A percentile compares a stretch with the other conserved stretches of the same genome.
phyloP scores from a whole-genome alignment of 2,113 vertebrate genomes.

The Solea solea region DNA sequence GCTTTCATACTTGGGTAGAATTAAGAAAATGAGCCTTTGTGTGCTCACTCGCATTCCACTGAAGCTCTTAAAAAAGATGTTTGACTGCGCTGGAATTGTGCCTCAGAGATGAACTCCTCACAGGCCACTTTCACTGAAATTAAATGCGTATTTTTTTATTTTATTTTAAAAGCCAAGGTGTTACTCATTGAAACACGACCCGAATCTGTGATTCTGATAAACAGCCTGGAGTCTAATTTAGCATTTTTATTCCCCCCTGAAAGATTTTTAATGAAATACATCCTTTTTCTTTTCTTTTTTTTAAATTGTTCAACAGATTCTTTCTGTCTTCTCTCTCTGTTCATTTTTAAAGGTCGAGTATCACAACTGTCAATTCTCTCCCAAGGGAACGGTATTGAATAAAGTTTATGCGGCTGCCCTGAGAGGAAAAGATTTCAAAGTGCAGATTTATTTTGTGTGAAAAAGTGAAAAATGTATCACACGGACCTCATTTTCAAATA shows the following conservation, averaged over 20 bases:
- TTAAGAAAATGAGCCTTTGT: constrained; percentile 3
- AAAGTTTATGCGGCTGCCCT: constrained; percentile 15
- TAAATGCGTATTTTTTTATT: constrained; percentile 2
- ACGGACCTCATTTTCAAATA: neutral
- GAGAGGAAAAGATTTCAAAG: constrained; percentile 25
- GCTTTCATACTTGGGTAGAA: constrained; percentile 9
- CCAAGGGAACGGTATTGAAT: constrained; percentile 44
- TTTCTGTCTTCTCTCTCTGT: neutral
- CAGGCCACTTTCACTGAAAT: constrained; percentile 5
- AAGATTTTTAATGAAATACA: constrained; percentile 22
- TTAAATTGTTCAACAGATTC: constrained; percentile 10
- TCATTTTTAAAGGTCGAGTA: constrained; percentile 24
- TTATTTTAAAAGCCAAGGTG: constrained; percentile 14
- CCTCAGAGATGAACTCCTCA: constrained; percentile 31
- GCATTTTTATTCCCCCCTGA: constrained; percentile 9
- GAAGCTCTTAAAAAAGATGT: constrained; percentile 28
- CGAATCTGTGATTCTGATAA: constrained; percentile 43
- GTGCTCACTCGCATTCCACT: constrained; percentile 21
- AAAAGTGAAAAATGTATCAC: neutral
- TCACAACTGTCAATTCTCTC: constrained; percentile 20
- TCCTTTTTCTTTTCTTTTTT: neutral
- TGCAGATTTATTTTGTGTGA: constrained; percentile 11
- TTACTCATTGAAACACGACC: constrained; percentile 31
- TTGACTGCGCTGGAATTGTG: constrained; percentile 41
- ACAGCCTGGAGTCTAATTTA: constrained; percentile 21